phyloP scores from a whole-genome alignment of 1,140 invertebrate genomes.

The Episyrphus balteatus region DNA sequence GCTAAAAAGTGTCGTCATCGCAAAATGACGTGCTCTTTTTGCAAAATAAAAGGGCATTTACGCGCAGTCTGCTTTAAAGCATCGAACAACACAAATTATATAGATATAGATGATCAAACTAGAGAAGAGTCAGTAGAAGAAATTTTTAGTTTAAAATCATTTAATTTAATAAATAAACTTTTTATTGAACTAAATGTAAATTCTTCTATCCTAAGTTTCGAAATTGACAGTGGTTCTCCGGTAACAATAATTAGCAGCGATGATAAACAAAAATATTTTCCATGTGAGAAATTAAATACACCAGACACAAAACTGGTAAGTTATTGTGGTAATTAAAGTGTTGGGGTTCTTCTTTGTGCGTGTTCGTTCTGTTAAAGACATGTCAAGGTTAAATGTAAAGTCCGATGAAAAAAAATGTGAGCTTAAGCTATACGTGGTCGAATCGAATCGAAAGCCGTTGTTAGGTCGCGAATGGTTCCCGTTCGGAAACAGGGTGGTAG shows the following conservation, averaged over 20 bases:
- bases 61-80: constrained; percentile 2
- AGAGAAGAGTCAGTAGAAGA: not conserved
- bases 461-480: constrained; percentile 12
- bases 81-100: not conserved
- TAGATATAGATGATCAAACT: constrained; percentile 1
- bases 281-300: not conserved
- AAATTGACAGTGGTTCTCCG: constrained; percentile 2
- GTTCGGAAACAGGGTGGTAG: constrained; percentile 37
- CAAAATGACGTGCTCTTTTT: not conserved
- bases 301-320: not conserved
- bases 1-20: not conserved
- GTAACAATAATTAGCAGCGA: constrained; percentile 2
- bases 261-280: constrained; percentile 1
- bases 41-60: constrained; percentile 6
- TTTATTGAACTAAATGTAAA: constrained; percentile 1
- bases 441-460: not conserved
- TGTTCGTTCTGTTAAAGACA: not conserved
- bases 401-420: not conserved
- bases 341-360: not conserved
- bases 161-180: not conserved
- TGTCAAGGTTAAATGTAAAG: not conserved
- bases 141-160: constrained; percentile 1
- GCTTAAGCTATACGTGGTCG: not conserved
- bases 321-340: not conserved
- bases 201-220: not conserved